Percentiles rank a stretch among this genome's conserved stretches.
Conservation (phyloP, 92 coral and sea anemone species). For the Scolanthus callimorphus region DNA sequence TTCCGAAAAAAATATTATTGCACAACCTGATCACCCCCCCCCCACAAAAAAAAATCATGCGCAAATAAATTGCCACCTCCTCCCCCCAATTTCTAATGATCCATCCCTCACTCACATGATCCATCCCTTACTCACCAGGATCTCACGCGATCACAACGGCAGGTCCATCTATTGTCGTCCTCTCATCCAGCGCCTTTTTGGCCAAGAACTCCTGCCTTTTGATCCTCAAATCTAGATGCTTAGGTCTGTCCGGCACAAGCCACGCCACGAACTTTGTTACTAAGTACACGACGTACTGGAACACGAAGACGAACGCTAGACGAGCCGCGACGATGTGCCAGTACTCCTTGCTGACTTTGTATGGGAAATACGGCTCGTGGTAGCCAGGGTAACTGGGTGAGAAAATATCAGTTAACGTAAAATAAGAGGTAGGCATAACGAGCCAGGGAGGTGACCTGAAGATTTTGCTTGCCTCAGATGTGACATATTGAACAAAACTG, state of each 20-base stretch:
- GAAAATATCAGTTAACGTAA: too few relatives aligned
- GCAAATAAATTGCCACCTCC: too few relatives aligned
- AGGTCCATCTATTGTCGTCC: background rate
- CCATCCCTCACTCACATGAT: too few relatives aligned
- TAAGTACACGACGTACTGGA: slow-evolving; percentile 93
- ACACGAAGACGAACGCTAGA: slow-evolving; percentile 82
- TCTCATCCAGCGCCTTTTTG: slow-evolving; percentile 60
- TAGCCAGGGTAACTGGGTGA: slow-evolving; percentile 75
- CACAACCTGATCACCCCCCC: too few relatives aligned
- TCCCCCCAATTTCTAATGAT: too few relatives aligned
- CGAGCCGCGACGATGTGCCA: slow-evolving; percentile 96
- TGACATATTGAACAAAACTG: too few relatives aligned
- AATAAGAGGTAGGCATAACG: too few relatives aligned
- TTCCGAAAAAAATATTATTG: too few relatives aligned
- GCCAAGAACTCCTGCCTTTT: slow-evolving; percentile 92
- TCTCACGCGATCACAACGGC: background rate
- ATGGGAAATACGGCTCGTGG: slow-evolving; percentile 50
- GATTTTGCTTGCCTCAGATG: too few relatives aligned
- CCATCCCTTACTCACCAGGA: background rate
- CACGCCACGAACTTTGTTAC: slow-evolving; percentile 90
- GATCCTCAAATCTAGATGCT: slow-evolving; percentile 73
- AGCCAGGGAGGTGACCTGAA: too few relatives aligned
- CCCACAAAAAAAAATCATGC: too few relatives aligned
- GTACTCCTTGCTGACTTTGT: slow-evolving; percentile 79
- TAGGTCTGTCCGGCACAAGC: slow-evolving; percentile 91